Evolutionary conservation across 2,797 vertebrate genomes (phyloP).

Genomic region (Tympanoctomys barrerae): DNA sequence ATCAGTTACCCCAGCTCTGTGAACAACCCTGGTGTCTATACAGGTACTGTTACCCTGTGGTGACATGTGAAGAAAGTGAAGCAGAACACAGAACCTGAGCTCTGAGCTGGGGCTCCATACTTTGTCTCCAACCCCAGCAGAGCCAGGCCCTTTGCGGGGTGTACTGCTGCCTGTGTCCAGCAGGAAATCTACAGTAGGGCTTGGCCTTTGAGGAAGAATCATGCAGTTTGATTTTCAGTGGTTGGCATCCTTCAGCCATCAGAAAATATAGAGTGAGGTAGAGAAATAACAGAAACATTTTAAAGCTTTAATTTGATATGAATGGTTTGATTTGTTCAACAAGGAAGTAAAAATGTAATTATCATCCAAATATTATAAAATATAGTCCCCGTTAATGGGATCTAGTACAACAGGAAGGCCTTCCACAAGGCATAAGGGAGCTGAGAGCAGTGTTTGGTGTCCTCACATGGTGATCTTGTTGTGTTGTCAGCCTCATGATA

Average conservation of each 20-base stretch:
- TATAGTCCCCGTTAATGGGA: not conserved
- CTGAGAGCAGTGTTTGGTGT: not conserved
- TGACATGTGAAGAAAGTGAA: conserved; percentile 12
- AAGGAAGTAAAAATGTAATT: conserved; percentile 38
- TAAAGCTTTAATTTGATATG: conserved; percentile 46
- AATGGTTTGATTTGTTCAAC: not conserved
- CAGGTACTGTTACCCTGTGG: not conserved
- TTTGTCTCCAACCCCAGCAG: not conserved
- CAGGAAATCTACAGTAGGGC: not conserved
- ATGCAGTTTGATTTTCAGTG: not conserved
- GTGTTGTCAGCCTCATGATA: not conserved
- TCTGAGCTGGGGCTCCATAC: not conserved
- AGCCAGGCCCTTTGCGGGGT: not conserved
- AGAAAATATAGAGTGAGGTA: not conserved
- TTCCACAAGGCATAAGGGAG: not conserved
- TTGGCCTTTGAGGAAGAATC: not conserved
- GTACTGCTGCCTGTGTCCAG: not conserved
- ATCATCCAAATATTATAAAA: not conserved
- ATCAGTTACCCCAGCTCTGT: not conserved
- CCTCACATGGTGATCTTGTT: not conserved
- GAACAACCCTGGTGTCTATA: not conserved
- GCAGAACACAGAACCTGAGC: not conserved
- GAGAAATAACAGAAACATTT: conserved; percentile 22
- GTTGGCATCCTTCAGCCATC: not conserved
- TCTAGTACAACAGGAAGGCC: not conserved